Base-by-base conservation (phyloP, 2,113 vertebrate genomes). In the Isichthys henryi region DNA sequence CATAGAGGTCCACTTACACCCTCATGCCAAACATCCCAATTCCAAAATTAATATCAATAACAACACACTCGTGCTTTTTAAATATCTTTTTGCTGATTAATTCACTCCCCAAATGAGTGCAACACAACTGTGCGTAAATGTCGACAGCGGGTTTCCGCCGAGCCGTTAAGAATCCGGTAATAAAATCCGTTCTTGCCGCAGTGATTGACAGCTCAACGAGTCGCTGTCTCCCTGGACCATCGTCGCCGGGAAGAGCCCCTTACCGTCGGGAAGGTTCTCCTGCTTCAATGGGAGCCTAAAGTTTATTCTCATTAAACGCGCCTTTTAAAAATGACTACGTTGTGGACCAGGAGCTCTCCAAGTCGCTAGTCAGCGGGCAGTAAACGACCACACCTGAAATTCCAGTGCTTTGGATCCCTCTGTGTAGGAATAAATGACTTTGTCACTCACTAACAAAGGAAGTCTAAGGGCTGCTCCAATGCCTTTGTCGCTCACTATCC, bases 191-290 rank as follows among this genome's bases (percentile, higher is more conserved):
- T 58, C 66, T 77, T 48, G 35, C 21, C 7, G 21, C 35, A 2
- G 49, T 88, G 89, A 88, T 80, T 88, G 89, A 88, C 70, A 49
- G 70, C 49, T 35, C 23, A 8, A 13, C 31, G 39, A 45, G 50
- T 52, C 53, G 50, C 35, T 39, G 46, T 62, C 49, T 87, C 43
- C 86, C 19, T 88, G 49, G 35, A 3, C 74, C 80, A 7, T 90
- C 46, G n/a, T 83, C 39, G 53, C n/a, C 31, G 74, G 8, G 86
- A 23, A 56, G 62, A 88, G 19, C 35, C 49, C 39, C 46, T 49
- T 52, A 82, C 46, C 2, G 17, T 2, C 31, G 56, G 6, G 53
- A 58, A 6, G 70, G 23, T 56, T 88, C 45, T 70, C 11, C 82
- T 23, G 56, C 56, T 27, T 49, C 43, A 49, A 56, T 10, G n/a